Evolutionary conservation across 2,797 vertebrate genomes (phyloP), one percentile per base, ranked within the genome.

Genomic region (Serranus cabrilla): DNA sequence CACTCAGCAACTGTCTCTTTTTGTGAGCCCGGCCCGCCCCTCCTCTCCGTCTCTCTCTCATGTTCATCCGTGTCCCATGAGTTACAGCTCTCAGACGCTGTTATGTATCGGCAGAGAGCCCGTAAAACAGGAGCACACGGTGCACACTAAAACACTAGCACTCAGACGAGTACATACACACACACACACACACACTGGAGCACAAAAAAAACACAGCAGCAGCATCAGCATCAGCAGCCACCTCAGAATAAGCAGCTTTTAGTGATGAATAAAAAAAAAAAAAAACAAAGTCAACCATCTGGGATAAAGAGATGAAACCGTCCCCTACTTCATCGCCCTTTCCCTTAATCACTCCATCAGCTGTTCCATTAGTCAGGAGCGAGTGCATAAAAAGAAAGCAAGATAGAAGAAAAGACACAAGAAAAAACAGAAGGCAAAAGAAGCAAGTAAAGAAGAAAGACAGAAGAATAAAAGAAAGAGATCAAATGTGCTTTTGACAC

Each of bases 191-290:
- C 21, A 46, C 25, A 66, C 66, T 50, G 17, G 18, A 17, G 18
- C 17, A 12, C 7, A 11, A 46, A 18, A 71, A 17, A 74, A 25
- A 71, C 54, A 68, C 42, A 43, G 39, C 71, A 64, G 67, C 42
- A 74, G 72, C 65, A 78, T 64, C 40, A 43, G 42, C 76, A 31
- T 31, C 34, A 50, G 60, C 42, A 81, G 78, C 61, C 69, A 87
- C 72, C 66, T 76, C 71, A 81, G 76, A 77, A 83, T 71, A 87
- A 91, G 72, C 82, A 84, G 76, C 86, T 90, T 91, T 82, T 60
- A 80, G 57, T 37, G 74, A 87, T 82, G 39, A 91, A 72, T 85
- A 61, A 3, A 65, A 72, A 66, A 56, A 58, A 34, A 34, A 34
- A 34, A 34, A 34, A 63, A 58, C 56, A 64, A 82, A 80, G 56